A percentile compares a stretch with the other conserved stretches of the same genome.
These are phyloP conservation scores for Festucalex cinctus DNA, from an alignment of 2,113 vertebrate genomes.

Conservation along the genomic window DNA sequence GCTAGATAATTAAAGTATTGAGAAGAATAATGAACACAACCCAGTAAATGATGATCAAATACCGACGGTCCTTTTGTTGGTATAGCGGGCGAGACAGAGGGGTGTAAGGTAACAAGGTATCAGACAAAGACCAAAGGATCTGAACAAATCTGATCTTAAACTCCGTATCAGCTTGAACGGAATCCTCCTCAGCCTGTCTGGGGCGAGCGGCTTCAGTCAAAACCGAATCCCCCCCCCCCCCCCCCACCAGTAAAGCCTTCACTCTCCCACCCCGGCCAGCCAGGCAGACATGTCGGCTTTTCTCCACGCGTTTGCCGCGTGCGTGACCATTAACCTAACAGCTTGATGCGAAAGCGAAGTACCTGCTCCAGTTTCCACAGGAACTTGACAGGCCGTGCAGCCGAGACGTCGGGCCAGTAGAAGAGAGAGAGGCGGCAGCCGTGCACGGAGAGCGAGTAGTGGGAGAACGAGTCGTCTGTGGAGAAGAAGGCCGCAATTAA, in stretches of 20 bases:
- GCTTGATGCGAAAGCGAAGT: slow-evolving; percentile 22
- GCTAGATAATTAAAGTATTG: too few species aligned
- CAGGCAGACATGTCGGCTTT: neutral
- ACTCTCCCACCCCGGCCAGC: neutral
- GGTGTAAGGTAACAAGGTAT: slow-evolving; percentile 19
- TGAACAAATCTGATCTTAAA: slow-evolving; percentile 54
- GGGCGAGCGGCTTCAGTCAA: slow-evolving; percentile 28
- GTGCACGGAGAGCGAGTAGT: slow-evolving; percentile 91
- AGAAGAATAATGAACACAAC: neutral
- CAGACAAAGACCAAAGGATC: slow-evolving; percentile 35
- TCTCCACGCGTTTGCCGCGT: neutral
- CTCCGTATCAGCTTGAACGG: slow-evolving; percentile 60
- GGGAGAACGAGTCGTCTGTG: slow-evolving; percentile 90
- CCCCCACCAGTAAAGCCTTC: neutral
- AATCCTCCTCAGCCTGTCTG: slow-evolving; percentile 57
- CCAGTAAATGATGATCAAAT: neutral
- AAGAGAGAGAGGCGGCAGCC: slow-evolving; percentile 94
- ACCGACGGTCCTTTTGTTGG: neutral
- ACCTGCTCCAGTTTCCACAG: slow-evolving; percentile 99
- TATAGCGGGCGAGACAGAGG: neutral
- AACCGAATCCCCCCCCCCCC: slow-evolving; percentile 7
- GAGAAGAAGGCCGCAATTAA: slow-evolving; percentile 17
- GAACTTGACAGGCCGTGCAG: slow-evolving; percentile 92
- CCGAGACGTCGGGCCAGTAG: slow-evolving; percentile 91
- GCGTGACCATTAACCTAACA: neutral